Percentiles rank a stretch among this genome's conserved stretches.
Conservation (phyloP, 2,797 vertebrate species). For the Cichlasoma orientale region DNA sequence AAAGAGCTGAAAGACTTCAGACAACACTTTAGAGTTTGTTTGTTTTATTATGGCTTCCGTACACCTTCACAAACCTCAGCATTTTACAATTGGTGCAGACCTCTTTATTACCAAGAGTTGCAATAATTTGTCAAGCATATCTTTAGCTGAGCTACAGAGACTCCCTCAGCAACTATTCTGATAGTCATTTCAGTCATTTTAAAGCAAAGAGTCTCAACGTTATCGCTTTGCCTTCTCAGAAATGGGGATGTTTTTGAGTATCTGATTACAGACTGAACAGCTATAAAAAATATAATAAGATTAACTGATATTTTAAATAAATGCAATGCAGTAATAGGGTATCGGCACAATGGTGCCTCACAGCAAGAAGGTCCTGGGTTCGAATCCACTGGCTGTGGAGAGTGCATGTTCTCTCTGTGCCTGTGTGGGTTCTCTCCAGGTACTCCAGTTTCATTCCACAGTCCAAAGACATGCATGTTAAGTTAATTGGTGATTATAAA, state of each 20-base stretch:
- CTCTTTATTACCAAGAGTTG: background rate
- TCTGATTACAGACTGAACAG: background rate
- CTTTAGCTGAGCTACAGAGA: background rate
- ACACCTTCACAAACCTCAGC: background rate
- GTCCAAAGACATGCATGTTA: background rate
- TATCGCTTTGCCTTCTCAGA: background rate
- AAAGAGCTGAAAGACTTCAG: background rate
- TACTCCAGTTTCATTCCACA: background rate
- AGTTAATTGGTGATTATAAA: accelerated
- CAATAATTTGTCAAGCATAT: background rate
- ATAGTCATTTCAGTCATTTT: background rate
- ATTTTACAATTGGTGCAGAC: background rate
- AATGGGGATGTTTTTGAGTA: background rate
- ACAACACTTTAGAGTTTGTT: background rate
- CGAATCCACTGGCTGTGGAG: background rate
- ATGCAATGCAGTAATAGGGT: background rate
- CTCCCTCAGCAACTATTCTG: background rate
- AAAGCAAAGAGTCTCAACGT: background rate
- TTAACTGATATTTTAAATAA: background rate
- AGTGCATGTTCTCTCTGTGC: background rate
- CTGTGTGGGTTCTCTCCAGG: background rate
- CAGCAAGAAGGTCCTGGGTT: accelerated
- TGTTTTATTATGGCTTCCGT: background rate
- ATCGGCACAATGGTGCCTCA: background rate
- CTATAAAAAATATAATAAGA: background rate